Evolutionary conservation across 2,888 invertebrate species (phyloP).

Genomic region (Labia minor): DNA sequence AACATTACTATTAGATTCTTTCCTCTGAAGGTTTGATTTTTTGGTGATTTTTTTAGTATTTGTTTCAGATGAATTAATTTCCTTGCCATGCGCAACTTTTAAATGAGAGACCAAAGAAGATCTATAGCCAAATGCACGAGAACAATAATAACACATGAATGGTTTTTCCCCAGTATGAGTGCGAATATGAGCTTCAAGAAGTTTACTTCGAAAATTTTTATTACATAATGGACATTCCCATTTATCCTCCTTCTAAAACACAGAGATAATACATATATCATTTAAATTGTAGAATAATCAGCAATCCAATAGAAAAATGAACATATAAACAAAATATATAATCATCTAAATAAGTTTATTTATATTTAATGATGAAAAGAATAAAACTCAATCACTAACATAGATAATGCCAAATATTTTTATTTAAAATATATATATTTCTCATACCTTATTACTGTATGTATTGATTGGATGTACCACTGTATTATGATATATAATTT

Average conservation of each 20-base stretch:
- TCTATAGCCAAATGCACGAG: constrained; percentile 52
- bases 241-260: background rate
- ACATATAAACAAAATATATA: too few relatives aligned
- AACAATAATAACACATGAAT: constrained; percentile 52
- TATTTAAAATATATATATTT: too few relatives aligned
- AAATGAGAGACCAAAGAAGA: constrained; percentile 54
- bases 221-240: constrained; percentile 54
- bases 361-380: too few relatives aligned
- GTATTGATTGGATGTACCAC: background rate
- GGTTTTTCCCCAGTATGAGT: constrained; percentile 65
- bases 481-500: background rate
- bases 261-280: too few relatives aligned
- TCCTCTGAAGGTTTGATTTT: background rate
- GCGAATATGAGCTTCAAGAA: constrained; percentile 57
- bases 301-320: too few relatives aligned
- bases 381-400: too few relatives aligned
- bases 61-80: background rate
- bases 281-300: too few relatives aligned
- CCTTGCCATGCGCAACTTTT: constrained; percentile 39
- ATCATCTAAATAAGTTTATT: too few relatives aligned
- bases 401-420: too few relatives aligned
- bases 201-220: constrained; percentile 51
- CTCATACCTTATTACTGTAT: too few relatives aligned
- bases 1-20: background rate
- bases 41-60: background rate